Percentiles rank a stretch among this genome's conserved stretches.
These are phyloP conservation scores for Elgonia sp. DNA, from an alignment of 2,888 invertebrate genomes.

Conservation along the genomic window DNA sequence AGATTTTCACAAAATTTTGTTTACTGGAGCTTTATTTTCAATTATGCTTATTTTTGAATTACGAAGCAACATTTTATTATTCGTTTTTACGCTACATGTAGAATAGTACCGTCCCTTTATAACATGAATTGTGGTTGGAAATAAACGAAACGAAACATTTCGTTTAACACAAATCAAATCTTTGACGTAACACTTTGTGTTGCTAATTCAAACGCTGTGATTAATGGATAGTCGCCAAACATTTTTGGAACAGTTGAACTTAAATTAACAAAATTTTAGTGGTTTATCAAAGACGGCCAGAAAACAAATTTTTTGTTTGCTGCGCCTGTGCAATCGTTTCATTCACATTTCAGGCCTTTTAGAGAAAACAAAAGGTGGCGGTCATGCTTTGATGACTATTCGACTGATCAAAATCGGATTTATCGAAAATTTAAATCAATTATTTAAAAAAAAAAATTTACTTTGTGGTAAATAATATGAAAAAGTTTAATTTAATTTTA, in stretches of 20 bases:
- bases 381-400: constrained; percentile 61
- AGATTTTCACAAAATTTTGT: not conserved
- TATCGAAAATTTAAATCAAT: constrained; percentile 41
- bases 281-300: not conserved
- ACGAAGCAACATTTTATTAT: constrained; percentile 6
- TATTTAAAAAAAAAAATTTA: no score
- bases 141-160: constrained; percentile 11
- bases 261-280: constrained; percentile 43
- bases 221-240: constrained; percentile 45
- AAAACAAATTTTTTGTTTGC: constrained; percentile 8
- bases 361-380: constrained; percentile 55
- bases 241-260: constrained; percentile 7
- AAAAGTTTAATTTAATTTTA: not conserved
- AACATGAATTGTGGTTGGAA: constrained; percentile 51
- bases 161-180: constrained; percentile 23
- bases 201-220: constrained; percentile 29
- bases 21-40: constrained; percentile 1
- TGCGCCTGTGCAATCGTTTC: constrained; percentile 17
- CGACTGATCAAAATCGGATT: constrained; percentile 1
- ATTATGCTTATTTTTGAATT: constrained; percentile 6
- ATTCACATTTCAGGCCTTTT: constrained; percentile 35
- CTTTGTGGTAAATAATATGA: no score
- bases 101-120: constrained; percentile 28
- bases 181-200: constrained; percentile 48
- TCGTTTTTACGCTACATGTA: constrained; percentile 41